Conservation (phyloP, 2,888 invertebrate genomes). For the Ophion ventricosus region DNA sequence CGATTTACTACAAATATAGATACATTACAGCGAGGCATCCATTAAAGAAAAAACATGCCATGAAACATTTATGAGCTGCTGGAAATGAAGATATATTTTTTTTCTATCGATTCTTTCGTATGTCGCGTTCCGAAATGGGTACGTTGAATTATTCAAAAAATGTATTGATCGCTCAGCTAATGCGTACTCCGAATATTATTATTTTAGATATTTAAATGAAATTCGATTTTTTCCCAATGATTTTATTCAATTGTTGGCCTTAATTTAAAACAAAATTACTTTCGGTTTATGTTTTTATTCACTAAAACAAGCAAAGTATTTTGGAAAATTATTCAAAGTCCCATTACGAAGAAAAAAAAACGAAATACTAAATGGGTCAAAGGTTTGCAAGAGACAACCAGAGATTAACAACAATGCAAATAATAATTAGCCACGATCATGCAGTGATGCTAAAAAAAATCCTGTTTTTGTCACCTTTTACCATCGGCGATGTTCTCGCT, state of each 20-base stretch:
- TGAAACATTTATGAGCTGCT: constrained; percentile 24
- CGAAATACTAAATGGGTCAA: background rate
- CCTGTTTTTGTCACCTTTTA: constrained; percentile 75
- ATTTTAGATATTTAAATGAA: constrained; percentile 7
- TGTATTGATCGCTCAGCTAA: background rate
- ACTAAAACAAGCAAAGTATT: background rate
- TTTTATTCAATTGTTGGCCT: background rate
- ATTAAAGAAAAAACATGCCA: constrained; percentile 22
- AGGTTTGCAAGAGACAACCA: constrained; percentile 21
- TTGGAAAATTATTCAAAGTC: background rate
- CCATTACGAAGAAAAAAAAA: background rate
- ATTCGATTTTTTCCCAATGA: background rate
- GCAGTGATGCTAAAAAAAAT: constrained; percentile 73
- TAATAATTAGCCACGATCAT: constrained; percentile 63
- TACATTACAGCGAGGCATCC: constrained; percentile 54
- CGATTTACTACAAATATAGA: constrained; percentile 41
- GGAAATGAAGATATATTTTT: background rate
- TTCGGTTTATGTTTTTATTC: background rate
- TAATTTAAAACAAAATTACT: background rate
- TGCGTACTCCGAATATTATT: background rate
- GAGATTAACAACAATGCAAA: constrained; percentile 44
- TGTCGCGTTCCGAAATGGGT: constrained; percentile 15
- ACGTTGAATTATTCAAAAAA: background rate
- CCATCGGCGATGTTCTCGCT: constrained; percentile 78
- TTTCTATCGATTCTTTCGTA: constrained; percentile 34